phyloP scores from a whole-genome alignment of 2,888 invertebrate species.

The Eilema depressum region DNA sequence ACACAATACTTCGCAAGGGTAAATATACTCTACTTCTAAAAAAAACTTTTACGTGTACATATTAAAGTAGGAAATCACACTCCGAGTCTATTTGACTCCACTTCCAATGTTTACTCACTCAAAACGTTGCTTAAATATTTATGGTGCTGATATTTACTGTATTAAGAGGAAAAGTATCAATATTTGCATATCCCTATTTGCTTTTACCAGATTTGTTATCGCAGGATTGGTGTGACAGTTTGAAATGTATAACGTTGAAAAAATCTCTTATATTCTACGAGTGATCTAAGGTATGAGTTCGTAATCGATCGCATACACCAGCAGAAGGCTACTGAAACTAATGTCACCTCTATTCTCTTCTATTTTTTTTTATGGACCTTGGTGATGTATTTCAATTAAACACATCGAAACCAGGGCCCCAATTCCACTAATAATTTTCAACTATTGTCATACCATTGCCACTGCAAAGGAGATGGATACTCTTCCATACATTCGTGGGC shows the following conservation, averaged over 20 bases:
- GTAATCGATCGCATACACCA: too few species aligned
- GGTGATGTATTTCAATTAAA: too few species aligned
- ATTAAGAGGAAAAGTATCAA: conserved; percentile 17
- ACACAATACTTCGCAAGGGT: not conserved
- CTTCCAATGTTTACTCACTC: conserved; percentile 12
- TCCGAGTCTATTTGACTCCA: conserved; percentile 17
- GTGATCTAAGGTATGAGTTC: too few species aligned
- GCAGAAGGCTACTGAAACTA: too few species aligned
- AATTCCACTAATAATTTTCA: too few species aligned
- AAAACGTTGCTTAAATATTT: conserved; percentile 23
- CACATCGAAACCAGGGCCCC: too few species aligned
- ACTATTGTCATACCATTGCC: too few species aligned
- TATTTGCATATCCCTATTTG: conserved; percentile 8
- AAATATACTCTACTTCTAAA: not conserved
- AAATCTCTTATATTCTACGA: too few species aligned
- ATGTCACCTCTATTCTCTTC: too few species aligned
- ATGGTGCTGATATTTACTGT: conserved; percentile 18
- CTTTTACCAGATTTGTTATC: conserved; percentile 8
- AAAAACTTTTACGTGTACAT: conserved; percentile 6
- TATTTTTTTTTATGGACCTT: too few species aligned
- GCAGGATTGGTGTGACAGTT: not conserved
- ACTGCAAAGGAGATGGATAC: too few species aligned
- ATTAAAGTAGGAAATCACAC: conserved; percentile 11
- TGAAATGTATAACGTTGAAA: not conserved
- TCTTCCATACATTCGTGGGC: too few species aligned